phyloP scores from a whole-genome alignment of 2,888 invertebrate species.

The Endotricha flammealis region DNA sequence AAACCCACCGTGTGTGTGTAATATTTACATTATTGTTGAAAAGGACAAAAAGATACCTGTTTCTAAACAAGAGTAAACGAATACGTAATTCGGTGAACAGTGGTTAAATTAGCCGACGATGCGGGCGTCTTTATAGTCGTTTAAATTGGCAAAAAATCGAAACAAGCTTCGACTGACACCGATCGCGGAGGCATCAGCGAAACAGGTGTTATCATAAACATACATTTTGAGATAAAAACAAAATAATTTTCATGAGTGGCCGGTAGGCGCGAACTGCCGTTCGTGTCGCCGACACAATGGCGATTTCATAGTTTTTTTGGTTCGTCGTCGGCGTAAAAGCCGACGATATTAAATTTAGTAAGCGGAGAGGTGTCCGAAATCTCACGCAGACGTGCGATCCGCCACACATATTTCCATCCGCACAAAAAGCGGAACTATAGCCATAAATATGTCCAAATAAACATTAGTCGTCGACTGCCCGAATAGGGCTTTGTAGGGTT shows the following conservation, averaged over 20 bases:
- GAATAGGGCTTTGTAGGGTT: conserved; percentile 58
- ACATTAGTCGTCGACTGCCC: conserved; percentile 68
- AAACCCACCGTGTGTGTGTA: conserved; percentile 1
- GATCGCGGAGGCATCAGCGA: conserved; percentile 75
- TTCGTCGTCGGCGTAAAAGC: conserved; percentile 67
- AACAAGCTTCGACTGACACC: conserved; percentile 72
- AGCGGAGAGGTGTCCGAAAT: conserved; percentile 78
- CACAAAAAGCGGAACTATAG: conserved; percentile 79
- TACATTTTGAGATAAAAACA: conserved; percentile 77
- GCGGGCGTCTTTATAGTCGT: conserved; percentile 74
- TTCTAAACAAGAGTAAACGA: conserved; percentile 50
- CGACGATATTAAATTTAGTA: conserved; percentile 78
- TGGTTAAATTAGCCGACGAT: conserved; percentile 74
- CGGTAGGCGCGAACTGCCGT: conserved; percentile 75
- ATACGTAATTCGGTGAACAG: conserved; percentile 71
- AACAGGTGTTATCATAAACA: conserved; percentile 79
- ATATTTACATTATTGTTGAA: conserved; percentile 1
- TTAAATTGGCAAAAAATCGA: conserved; percentile 77
- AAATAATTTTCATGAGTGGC: conserved; percentile 77
- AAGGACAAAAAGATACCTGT: conserved; percentile 20
- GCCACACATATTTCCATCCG: conserved; percentile 79
- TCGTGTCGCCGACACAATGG: conserved; percentile 77
- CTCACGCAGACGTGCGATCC: conserved; percentile 78
- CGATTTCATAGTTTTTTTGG: conserved; percentile 69
- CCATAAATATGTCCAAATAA: conserved; percentile 80